Conservation (phyloP, 2,797 vertebrate genomes). For the Clarias fuscus region DNA sequence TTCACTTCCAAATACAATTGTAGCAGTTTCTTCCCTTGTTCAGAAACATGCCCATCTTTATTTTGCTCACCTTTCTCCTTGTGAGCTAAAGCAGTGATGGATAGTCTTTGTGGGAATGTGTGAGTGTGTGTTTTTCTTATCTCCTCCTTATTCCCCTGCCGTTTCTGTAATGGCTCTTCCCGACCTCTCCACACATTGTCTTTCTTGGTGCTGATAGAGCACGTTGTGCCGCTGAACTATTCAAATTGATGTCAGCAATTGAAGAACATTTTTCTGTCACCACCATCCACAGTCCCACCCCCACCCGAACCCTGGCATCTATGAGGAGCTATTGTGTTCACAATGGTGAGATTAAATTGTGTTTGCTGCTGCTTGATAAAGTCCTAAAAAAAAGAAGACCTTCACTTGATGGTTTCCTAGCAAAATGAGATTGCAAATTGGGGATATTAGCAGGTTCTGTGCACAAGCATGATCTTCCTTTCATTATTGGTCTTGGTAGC, state of each 20-base stretch:
- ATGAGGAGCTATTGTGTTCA: conserved; percentile 56
- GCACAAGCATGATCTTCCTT: conserved; percentile 69
- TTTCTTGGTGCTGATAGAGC: conserved; percentile 61
- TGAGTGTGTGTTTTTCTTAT: conserved; percentile 48
- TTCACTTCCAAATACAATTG: background rate
- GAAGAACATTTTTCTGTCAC: conserved; percentile 48
- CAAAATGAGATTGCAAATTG: conserved; percentile 83
- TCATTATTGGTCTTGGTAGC: conserved; percentile 70
- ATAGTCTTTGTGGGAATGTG: conserved; percentile 22
- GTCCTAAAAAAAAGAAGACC: conserved; percentile 58
- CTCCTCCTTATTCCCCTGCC: conserved; percentile 52
- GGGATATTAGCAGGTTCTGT: conserved; percentile 74
- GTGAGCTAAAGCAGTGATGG: conserved; percentile 30
- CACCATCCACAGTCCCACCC: conserved; percentile 31
- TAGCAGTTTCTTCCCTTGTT: background rate
- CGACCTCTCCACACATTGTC: conserved; percentile 56
- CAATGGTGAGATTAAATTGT: conserved; percentile 79
- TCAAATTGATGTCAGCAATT: conserved; percentile 82
- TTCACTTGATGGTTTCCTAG: conserved; percentile 75
- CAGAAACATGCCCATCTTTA: conserved; percentile 33
- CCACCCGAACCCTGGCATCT: conserved; percentile 23
- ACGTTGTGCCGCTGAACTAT: conserved; percentile 70
- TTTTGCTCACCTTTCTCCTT: conserved; percentile 57
- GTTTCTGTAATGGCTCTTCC: conserved; percentile 58
- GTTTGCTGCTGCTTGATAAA: conserved; percentile 80